Base-by-base conservation (phyloP, 2,113 vertebrate genomes). In the Polyodon spathula region DNA sequence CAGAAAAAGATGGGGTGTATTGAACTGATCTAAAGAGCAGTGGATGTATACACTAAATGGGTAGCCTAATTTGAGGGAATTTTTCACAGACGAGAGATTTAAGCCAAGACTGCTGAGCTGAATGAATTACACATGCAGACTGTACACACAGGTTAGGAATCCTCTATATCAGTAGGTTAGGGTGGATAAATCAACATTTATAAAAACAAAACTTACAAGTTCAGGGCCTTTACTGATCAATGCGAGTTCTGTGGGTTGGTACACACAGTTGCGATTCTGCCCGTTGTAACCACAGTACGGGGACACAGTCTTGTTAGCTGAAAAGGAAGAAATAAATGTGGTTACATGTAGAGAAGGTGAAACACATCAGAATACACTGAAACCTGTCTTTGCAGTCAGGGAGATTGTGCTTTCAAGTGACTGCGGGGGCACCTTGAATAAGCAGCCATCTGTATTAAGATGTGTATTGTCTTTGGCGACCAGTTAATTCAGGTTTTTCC, bases 231-330 rank as follows among this genome's bases (percentile, higher is more conserved):
- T 92, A 61, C 89, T 86, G 75, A 97, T 93, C 64, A 95, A 70
- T 37, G 93, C 86, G 80, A 97, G 78, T 85, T 94, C 93, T 0
- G 94, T 97, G 64, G 94, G 93, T 78, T 97, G 93, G 81, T 94
- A 96, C 52, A 97, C 87, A 0, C 84, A 79, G 51, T 88, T 88
- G 54, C 90, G 81, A 56, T 89, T 68, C 51, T 89, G 86, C 51
- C 92, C 90, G 0, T 89, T 91, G 74, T 90, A 93, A 15, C 80
- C 89, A 0, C 83, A 86, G 40, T 94, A 93, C 0, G 93, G 93
- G 1, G 92, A 93, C 65, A 83, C 71, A 0, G 89, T 84, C 65
- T 86, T 89, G 76, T 86, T 85, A 38, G 83, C 83, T 79, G 71
- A 53, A 65, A 66, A 66, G 27, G 57, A 62, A 68, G 44, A 65